These are phyloP conservation scores for Zaprionus taronus DNA, from an alignment of 1,140 invertebrate species.

Conservation along the genomic window DNA sequence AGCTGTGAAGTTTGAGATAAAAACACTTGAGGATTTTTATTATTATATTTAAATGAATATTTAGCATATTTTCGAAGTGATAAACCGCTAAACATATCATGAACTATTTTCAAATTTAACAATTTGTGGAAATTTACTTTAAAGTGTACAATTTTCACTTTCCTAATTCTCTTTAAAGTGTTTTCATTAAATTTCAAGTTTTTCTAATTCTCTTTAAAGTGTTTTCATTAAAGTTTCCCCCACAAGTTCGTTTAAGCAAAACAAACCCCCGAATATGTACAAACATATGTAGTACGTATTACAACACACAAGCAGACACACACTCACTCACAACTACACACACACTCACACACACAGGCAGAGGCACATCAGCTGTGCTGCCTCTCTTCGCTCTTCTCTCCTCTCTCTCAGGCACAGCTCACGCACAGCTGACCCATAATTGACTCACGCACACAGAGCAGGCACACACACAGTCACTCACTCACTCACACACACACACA, in stretches of 20 bases:
- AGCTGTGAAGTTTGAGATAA: neutral
- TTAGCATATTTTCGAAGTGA: too few relatives aligned
- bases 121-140: neutral
- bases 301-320: constrained; percentile 6
- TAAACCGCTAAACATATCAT: too few relatives aligned
- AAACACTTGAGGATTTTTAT: too few relatives aligned
- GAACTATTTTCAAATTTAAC: too few relatives aligned
- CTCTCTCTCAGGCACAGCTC: constrained; percentile 53
- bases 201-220: constrained; percentile 1
- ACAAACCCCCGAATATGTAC: constrained; percentile 4
- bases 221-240: neutral
- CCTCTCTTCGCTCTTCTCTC: constrained; percentile 21
- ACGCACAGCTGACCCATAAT: constrained; percentile 82
- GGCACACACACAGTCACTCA: constrained; percentile 20
- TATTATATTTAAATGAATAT: too few relatives aligned
- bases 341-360: neutral
- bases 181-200: constrained; percentile 7
- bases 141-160: neutral
- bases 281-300: constrained; percentile 13
- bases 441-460: constrained; percentile 47
- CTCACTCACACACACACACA: constrained; percentile 20
- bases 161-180: neutral
- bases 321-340: too few relatives aligned
- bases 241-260: neutral
- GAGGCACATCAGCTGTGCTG: constrained; percentile 41